A percentile compares a stretch with the other conserved stretches of the same genome.
phyloP scores from a whole-genome alignment of 2,113 vertebrate genomes.

The Donacobius atricapilla region DNA sequence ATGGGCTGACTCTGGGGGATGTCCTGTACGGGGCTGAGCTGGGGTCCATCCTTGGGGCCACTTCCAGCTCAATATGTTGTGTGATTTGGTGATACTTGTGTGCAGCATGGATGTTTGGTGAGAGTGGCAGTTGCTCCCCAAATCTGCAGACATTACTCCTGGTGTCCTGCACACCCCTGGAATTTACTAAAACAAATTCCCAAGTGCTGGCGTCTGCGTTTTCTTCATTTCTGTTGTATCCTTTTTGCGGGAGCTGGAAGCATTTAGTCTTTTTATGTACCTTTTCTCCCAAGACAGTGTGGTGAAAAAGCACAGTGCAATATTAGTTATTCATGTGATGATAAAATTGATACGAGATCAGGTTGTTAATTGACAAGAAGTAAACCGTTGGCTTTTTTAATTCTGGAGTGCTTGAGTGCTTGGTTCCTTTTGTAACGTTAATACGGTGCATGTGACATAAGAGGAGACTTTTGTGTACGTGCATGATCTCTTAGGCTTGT shows the following conservation, averaged over 20 bases:
- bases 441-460: accelerated
- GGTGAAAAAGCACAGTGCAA: not conserved
- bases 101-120: accelerated
- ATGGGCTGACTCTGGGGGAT: not conserved
- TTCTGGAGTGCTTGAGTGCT: not conserved
- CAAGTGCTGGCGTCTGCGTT: accelerated
- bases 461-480: not conserved
- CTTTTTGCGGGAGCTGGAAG: not conserved
- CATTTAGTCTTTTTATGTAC: not conserved
- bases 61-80: not conserved
- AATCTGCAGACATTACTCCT: not conserved
- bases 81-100: not conserved
- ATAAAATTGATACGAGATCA: not conserved
- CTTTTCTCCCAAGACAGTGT: not conserved
- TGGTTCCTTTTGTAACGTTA: not conserved
- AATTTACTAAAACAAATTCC: not conserved
- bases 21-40: not conserved
- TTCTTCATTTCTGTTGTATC: not conserved
- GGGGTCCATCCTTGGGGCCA: not conserved
- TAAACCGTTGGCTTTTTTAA: not conserved
- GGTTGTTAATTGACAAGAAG: not conserved
- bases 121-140: not conserved
- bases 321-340: not conserved
- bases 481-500: not conserved
- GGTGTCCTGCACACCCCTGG: accelerated